Conservation (phyloP, 2,888 invertebrate genomes). For the Gymnoscelis rufifasciata region DNA sequence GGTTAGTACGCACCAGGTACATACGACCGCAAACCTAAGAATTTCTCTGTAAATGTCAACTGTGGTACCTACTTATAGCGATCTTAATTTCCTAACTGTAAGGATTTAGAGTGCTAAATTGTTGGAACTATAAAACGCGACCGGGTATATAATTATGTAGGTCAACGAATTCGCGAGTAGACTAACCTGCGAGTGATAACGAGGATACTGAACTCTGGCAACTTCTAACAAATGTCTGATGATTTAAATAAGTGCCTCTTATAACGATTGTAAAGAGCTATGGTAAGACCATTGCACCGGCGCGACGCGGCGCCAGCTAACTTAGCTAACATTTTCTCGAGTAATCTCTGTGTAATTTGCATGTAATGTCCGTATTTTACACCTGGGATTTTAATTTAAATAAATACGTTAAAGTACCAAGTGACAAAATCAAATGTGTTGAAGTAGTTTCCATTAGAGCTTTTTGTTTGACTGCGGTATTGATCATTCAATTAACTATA, state of each 20-base stretch:
- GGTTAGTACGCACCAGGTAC: constrained; percentile 32
- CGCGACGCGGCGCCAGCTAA: constrained; percentile 27
- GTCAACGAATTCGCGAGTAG: constrained; percentile 2
- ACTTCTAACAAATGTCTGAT: neutral
- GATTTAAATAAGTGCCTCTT: neutral
- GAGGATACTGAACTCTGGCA: neutral
- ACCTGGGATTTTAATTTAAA: neutral
- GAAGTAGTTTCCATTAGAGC: too few species aligned
- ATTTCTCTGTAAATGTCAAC: constrained; percentile 69
- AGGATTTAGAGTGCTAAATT: constrained; percentile 28
- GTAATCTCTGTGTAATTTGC: constrained; percentile 44
- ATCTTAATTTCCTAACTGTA: constrained; percentile 55
- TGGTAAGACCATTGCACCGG: constrained; percentile 7
- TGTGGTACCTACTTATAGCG: constrained; percentile 69
- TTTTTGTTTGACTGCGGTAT: too few species aligned
- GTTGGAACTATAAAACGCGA: constrained; percentile 1
- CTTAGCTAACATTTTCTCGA: constrained; percentile 39
- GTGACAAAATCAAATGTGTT: too few species aligned
- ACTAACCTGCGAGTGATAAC: neutral
- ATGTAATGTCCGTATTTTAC: constrained; percentile 51
- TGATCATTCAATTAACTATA: too few species aligned
- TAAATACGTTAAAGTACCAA: neutral
- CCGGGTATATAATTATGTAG: neutral
- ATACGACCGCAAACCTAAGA: constrained; percentile 63
- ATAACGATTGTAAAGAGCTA: constrained; percentile 5